Evolutionary conservation across 1,140 invertebrate species (phyloP).

Genomic region (Monochamus saltuarius): DNA sequence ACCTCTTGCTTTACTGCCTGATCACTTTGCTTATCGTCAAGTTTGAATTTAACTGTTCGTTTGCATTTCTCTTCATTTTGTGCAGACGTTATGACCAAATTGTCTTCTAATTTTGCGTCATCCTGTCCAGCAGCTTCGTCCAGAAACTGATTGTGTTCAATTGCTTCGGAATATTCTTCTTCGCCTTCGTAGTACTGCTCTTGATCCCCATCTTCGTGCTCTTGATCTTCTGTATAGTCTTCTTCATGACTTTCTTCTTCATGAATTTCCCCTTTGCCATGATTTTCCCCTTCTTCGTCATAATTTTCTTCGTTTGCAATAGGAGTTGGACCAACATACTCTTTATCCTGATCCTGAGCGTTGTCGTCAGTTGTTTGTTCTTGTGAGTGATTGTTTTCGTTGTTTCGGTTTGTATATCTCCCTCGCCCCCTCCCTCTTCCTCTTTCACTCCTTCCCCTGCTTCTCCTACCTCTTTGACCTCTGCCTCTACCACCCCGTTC

Average conservation of each 20-base stretch:
- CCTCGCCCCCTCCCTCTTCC: neutral
- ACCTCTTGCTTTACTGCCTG: neutral
- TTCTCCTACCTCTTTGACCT: neutral
- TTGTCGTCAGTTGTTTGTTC: neutral
- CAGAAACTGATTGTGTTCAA: neutral
- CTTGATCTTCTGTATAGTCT: neutral
- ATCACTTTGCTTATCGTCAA: too few relatives aligned
- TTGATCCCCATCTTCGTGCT: neutral
- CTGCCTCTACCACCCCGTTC: conserved; percentile 27
- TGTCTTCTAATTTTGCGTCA: neutral
- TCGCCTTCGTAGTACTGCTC: neutral
- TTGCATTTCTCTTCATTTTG: neutral
- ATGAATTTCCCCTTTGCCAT: neutral
- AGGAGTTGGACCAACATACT: too few relatives aligned
- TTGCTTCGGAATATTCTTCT: neutral
- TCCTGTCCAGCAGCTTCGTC: neutral
- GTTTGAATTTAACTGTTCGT: conserved; percentile 5
- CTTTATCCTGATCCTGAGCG: too few relatives aligned
- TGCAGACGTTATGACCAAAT: conserved; percentile 5
- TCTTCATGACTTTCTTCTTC: neutral
- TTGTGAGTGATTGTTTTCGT: neutral
- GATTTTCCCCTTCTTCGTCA: neutral
- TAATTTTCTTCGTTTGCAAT: conserved; percentile 1
- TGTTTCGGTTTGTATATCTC: neutral
- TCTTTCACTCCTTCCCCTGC: conserved; percentile 12